Percentiles rank a stretch among this genome's conserved stretches.
phyloP scores from a whole-genome alignment of 2,113 vertebrate genomes.

The Drymodes brunneopygia region DNA sequence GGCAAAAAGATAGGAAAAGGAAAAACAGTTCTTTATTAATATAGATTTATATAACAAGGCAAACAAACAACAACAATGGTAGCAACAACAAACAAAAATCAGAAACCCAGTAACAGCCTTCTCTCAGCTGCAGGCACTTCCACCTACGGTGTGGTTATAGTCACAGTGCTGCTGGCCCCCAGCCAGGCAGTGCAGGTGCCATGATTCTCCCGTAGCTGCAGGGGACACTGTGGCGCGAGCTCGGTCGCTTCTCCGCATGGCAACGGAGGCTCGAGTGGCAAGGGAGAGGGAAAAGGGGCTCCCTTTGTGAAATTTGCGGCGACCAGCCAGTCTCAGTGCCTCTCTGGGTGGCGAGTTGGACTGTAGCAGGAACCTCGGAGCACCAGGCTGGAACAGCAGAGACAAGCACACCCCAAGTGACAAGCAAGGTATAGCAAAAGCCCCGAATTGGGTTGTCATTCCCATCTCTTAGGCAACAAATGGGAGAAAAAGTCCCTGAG shows the following conservation, averaged over 20 bases:
- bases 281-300: too few species aligned
- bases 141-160: not conserved
- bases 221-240: not conserved
- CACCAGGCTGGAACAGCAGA: not conserved
- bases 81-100: not conserved
- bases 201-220: not conserved
- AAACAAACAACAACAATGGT: not conserved
- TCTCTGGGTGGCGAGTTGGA: fast-evolving
- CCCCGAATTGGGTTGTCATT: fast-evolving
- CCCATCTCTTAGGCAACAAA: not conserved
- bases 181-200: too few species aligned
- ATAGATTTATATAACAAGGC: not conserved
- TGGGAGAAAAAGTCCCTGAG: not conserved
- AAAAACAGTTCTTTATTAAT: not conserved
- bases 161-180: too few species aligned
- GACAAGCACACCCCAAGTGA: not conserved
- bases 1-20: not conserved
- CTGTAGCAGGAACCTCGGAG: not conserved
- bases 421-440: not conserved
- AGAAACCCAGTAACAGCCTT: not conserved
- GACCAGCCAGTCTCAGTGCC: too few species aligned
- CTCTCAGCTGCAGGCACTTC: not conserved
- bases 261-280: fast-evolving
- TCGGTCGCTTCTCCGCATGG: not conserved
- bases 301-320: fast-evolving